Evolutionary conservation across 2,888 invertebrate species (phyloP).

Genomic region (Amblyteles armatorius): DNA sequence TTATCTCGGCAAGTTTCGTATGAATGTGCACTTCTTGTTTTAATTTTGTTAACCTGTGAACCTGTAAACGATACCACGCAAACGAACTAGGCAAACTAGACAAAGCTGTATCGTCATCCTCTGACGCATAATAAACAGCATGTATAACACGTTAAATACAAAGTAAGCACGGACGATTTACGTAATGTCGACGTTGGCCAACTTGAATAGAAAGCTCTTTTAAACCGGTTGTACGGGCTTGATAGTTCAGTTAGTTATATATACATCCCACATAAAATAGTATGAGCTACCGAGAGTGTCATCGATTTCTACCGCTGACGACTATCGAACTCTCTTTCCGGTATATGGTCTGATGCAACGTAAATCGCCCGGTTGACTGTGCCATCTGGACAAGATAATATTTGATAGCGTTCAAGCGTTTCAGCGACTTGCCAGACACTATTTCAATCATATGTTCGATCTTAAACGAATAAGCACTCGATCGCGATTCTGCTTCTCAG

Average conservation of each 20-base stretch:
- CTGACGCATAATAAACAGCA: background rate
- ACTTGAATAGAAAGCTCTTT: constrained; percentile 43
- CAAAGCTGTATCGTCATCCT: constrained; percentile 7
- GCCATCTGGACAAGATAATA: background rate
- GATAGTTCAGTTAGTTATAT: constrained; percentile 5
- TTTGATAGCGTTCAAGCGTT: background rate
- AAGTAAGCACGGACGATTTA: constrained; percentile 28
- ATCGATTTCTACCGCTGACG: constrained; percentile 32
- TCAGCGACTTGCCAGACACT: background rate
- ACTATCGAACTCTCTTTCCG: background rate
- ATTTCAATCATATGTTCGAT: background rate
- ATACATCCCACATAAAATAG: constrained; percentile 13
- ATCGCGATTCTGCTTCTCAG: background rate
- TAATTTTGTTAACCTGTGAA: too few species aligned
- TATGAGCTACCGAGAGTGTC: constrained; percentile 13
- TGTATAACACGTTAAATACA: constrained; percentile 10
- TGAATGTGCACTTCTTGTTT: too few species aligned
- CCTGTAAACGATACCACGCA: background rate
- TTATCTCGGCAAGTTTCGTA: too few species aligned
- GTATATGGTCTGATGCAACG: constrained; percentile 1
- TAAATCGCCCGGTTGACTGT: background rate
- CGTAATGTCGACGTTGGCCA: constrained; percentile 33
- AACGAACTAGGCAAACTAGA: background rate
- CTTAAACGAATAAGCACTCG: background rate
- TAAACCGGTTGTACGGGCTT: constrained; percentile 23